Conservation (phyloP, 2,888 invertebrate genomes). For the Lasioglossum villosulum region DNA sequence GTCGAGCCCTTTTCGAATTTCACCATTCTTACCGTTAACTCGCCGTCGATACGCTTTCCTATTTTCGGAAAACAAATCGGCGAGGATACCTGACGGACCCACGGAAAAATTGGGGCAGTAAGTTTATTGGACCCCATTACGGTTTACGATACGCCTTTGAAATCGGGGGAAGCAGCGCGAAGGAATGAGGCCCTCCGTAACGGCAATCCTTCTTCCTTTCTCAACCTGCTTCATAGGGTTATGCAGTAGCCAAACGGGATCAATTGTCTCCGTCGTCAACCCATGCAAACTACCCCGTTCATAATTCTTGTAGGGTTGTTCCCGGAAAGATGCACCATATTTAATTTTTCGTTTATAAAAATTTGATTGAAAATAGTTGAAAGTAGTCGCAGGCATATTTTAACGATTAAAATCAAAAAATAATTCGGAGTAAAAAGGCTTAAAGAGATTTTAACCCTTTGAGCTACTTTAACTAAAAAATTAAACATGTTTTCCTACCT, state of each 20-base stretch:
- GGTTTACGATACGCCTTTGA: constrained; percentile 66
- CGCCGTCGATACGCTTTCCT: constrained; percentile 58
- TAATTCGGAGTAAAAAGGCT: no score
- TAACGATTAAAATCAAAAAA: no score
- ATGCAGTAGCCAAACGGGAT: constrained; percentile 13
- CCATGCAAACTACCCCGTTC: constrained; percentile 17
- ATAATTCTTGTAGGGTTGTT: not conserved
- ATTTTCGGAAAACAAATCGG: constrained; percentile 48
- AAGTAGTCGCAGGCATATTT: no score
- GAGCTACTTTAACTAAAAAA: no score
- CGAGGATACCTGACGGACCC: constrained; percentile 56
- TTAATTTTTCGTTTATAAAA: no score
- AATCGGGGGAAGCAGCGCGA: constrained; percentile 13
- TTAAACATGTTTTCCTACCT: no score
- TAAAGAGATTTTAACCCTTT: no score
- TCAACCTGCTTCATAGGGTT: constrained; percentile 28
- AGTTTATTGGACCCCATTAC: constrained; percentile 73
- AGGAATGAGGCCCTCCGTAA: not conserved
- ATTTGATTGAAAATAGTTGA: no score
- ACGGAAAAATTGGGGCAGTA: constrained; percentile 75
- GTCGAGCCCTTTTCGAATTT: not conserved
- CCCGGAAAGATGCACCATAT: no score
- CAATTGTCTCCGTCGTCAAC: constrained; percentile 20
- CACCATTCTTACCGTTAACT: constrained; percentile 21
- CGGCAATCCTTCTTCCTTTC: constrained; percentile 14